phyloP scores from a whole-genome alignment of 1,140 invertebrate genomes.

The Caerostris extrusa region DNA sequence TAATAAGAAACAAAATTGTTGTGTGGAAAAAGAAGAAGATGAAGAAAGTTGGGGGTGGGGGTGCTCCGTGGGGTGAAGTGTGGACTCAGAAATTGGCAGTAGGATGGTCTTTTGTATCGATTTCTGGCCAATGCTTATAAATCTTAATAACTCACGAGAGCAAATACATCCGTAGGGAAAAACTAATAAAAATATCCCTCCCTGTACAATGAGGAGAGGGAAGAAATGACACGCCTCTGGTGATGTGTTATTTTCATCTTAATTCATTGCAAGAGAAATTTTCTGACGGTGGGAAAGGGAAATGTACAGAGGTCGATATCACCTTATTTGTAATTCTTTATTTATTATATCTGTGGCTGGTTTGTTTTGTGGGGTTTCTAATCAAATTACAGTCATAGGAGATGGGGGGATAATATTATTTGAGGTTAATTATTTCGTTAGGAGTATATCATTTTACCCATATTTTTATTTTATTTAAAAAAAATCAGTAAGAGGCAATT shows the following conservation, averaged over 20 bases:
- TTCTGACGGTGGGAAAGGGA: neutral
- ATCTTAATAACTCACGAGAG: conserved; percentile 52
- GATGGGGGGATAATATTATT: neutral
- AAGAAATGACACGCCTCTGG: conserved; percentile 34
- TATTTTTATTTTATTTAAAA: no score
- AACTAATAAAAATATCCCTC: neutral
- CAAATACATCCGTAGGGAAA: neutral
- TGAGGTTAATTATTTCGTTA: neutral
- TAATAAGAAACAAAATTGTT: conserved; percentile 47
- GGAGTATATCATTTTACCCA: no score
- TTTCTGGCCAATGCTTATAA: conserved; percentile 31
- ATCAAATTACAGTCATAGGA: conserved; percentile 4
- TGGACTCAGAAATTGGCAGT: neutral
- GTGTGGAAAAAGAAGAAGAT: conserved; percentile 48
- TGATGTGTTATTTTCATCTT: conserved; percentile 40
- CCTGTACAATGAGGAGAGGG: conserved; percentile 29
- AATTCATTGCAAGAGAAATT: neutral
- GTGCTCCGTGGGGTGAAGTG: neutral
- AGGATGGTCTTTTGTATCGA: conserved; percentile 41
- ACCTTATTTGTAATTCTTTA: neutral
- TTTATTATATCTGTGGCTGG: neutral
- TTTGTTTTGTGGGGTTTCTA: neutral
- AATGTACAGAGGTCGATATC: neutral
- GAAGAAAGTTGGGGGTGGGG: neutral
- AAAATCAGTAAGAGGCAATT: no score